Base-by-base conservation (phyloP, 2,888 invertebrate species). In the Chydorus sphaericus region DNA sequence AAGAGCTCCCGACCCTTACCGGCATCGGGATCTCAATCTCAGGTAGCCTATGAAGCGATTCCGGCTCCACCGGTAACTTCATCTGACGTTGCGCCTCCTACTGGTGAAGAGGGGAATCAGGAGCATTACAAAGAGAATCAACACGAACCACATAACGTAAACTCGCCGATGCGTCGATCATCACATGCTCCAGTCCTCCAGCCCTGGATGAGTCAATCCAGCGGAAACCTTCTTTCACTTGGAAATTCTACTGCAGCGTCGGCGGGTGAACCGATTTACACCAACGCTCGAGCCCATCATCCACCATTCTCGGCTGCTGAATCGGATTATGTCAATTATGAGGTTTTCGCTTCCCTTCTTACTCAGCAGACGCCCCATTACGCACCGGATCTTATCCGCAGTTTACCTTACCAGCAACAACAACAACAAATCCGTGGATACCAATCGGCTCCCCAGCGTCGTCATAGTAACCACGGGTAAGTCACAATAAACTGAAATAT, bases 321-420 rank as follows among this genome's bases (percentile, higher is more conserved):
- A n/a, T 33, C 52, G 14, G 52, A 52, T 52, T 52, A 52, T 37
- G 52, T 52, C 52, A 52, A 52, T 26, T 52, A 33, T 52, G 52
- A 52, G 36, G 33, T 52, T 33, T 23, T 36, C 7, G 52, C 36
- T 8, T 18, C 36, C 5, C 29, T n/a, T 7, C 31, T 26, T 23
- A 26, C 2, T 28, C 23, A 10, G 14, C 28, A 28, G 44, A 26
- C 44, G 26, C 6, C 6, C 26, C 20, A 44, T 8, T 28, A 44
- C 26, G 52, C 33, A 36, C 52, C 52, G 52, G 52, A 52, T 23
- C 36, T 52, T 23, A 31, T 52, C 36, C 52, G 36, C 33, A 52
- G 36, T 36, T 36, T 52, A 36, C 52, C 52, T 28, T 44, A 44
- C 11, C 36, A 52, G 37, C 36, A 33, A 4, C 30, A 30, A 18